Evolutionary conservation across 1,140 invertebrate genomes (phyloP), one percentile per base, ranked within the genome.

Genomic region (Bursaphelenchus mucronatus): DNA sequence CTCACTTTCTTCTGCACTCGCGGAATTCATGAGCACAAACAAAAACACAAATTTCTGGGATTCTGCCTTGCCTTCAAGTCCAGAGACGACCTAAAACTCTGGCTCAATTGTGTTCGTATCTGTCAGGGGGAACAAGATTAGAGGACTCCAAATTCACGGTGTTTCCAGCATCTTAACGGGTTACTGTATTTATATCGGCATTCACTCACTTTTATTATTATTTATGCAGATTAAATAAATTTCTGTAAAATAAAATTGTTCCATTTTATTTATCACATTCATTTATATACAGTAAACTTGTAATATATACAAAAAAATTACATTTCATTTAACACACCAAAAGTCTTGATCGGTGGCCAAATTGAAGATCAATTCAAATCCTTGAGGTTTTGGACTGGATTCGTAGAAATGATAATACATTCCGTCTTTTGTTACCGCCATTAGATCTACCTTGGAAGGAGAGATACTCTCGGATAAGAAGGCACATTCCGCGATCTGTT

Each of bases 11-110:
- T 76, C 39, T n/a, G 61, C 21, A 53, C 49, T 7, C 53, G 41
- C 6, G 54, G 61, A 6, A n/a, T 50, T 44, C 43, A 69, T 13
- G 76, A 71, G 43, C 19, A 54, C 8, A 67, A 73, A 46, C 68
- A 70, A 41, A 67, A 69, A 19, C 52, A 19, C 11, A 66, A 67
- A 63, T 66, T 64, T 8, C 49, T 67, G 17, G 74, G 74, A n/a
- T 75, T 55, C 55, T 75, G 74, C 47, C 59, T 76, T 17, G 65
- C 74, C 3, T 75, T 75, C 49, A 68, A 69, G 55, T 54, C 61
- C 8, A 52, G 61, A 47, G 52, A 45, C 17, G 49, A 69, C 11
- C 52, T 50, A 17, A 65, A 10, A 45, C 63, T 61, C 19, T 69
- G 67, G 67, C 40, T 62, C 11, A 69, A 63, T 59, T 59, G 57